Evolutionary conservation across 1,140 invertebrate genomes (phyloP).

Genomic region (Drosophila jambulina): DNA sequence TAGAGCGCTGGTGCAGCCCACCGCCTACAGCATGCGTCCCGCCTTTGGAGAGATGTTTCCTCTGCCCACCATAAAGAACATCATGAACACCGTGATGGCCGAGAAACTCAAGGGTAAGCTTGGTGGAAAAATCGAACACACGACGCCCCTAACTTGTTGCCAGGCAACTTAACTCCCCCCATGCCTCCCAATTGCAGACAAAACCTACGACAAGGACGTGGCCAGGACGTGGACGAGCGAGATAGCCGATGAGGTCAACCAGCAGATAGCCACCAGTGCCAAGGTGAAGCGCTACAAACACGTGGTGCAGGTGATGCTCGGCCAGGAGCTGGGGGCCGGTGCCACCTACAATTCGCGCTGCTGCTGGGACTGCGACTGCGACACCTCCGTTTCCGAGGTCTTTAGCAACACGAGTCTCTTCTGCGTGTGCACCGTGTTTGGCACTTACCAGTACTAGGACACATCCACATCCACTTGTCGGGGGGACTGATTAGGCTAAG

Average conservation of each 20-base stretch:
- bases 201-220: slow-evolving; percentile 62
- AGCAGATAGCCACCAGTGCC: slow-evolving; percentile 59
- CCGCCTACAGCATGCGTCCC: slow-evolving; percentile 73
- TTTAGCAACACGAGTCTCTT: slow-evolving; percentile 70
- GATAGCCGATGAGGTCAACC: slow-evolving; percentile 71
- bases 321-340: slow-evolving; percentile 70
- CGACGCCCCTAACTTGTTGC: slow-evolving; percentile 21
- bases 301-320: slow-evolving; percentile 72
- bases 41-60: slow-evolving; percentile 74
- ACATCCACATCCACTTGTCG: neutral
- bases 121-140: slow-evolving; percentile 21
- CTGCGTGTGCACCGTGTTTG: slow-evolving; percentile 73
- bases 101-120: slow-evolving; percentile 65
- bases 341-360: slow-evolving; percentile 65
- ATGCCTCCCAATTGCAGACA: slow-evolving; percentile 33
- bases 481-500: slow-evolving; percentile 25
- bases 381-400: slow-evolving; percentile 69
- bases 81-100: slow-evolving; percentile 63
- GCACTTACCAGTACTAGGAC: slow-evolving; percentile 66
- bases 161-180: slow-evolving; percentile 34
- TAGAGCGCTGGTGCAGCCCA: slow-evolving; percentile 28
- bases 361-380: slow-evolving; percentile 74
- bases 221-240: slow-evolving; percentile 63
- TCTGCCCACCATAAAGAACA: slow-evolving; percentile 58
- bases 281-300: slow-evolving; percentile 72